Evolutionary conservation across 2,797 vertebrate species (phyloP).

Genomic region (Protonibea diacanthus): DNA sequence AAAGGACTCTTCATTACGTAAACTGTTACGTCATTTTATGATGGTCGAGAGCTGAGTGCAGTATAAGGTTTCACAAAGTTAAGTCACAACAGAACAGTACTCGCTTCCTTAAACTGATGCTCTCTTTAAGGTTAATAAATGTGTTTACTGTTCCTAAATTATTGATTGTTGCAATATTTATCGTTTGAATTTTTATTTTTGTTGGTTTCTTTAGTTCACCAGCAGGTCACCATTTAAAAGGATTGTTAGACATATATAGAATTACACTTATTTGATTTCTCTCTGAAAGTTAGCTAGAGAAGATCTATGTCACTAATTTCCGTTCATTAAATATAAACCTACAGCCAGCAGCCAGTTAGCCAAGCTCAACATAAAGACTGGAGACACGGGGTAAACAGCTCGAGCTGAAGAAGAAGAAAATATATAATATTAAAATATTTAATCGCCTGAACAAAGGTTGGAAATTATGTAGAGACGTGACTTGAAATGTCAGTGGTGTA

Average conservation of each 20-base stretch:
- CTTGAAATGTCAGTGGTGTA: neutral
- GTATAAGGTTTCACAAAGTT: neutral
- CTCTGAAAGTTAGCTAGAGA: neutral
- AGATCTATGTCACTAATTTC: too few species aligned
- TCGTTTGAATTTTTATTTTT: neutral
- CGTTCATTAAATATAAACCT: too few species aligned
- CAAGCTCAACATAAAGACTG: neutral
- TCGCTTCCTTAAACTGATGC: neutral
- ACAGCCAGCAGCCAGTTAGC: neutral
- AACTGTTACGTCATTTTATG: neutral
- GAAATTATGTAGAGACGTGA: neutral
- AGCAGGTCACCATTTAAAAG: neutral
- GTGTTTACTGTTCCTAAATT: neutral
- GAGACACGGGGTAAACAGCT: neutral
- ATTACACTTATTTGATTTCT: neutral
- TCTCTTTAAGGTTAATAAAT: neutral
- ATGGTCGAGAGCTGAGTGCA: neutral
- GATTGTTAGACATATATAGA: neutral
- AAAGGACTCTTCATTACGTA: constrained; percentile 11
- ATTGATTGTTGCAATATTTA: neutral
- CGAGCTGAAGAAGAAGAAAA: neutral
- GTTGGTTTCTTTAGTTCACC: neutral
- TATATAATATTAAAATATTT: neutral
- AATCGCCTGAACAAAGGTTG: neutral
- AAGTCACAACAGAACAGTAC: too few species aligned